Percentiles rank a stretch among this genome's conserved stretches.
phyloP scores from a whole-genome alignment of 2,888 invertebrate species.

The Argyresthia albistria region DNA sequence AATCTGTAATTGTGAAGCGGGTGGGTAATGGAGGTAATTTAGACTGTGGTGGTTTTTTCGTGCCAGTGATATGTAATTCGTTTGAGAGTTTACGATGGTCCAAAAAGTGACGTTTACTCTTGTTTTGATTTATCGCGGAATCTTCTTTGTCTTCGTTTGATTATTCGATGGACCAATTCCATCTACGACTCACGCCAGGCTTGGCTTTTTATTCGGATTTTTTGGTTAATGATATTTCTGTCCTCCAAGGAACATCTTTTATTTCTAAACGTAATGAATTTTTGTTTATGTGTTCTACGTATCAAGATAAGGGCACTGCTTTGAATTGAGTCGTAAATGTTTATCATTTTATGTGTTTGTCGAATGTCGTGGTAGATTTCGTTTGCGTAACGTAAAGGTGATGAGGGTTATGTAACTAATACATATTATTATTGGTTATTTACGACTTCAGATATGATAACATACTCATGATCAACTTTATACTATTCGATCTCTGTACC shows the following conservation, averaged over 20 bases:
- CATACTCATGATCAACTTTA: neutral
- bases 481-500: neutral
- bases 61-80: neutral
- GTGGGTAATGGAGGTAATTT: too few relatives aligned
- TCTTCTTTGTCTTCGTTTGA: conserved; percentile 33
- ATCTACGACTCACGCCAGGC: conserved; percentile 18
- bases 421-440: neutral
- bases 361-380: neutral
- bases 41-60: neutral
- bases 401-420: neutral
- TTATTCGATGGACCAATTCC: conserved; percentile 30
- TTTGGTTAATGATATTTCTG: conserved; percentile 24
- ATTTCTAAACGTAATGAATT: conserved; percentile 27
- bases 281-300: conserved; percentile 26
- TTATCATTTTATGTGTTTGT: neutral
- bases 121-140: conserved; percentile 40
- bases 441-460: neutral
- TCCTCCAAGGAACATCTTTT: conserved; percentile 20
- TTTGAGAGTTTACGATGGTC: conserved; percentile 36
- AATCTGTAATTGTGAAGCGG: too few relatives aligned
- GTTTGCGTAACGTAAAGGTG: too few relatives aligned
- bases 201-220: conserved; percentile 12
- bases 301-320: conserved; percentile 3
- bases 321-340: conserved; percentile 4
- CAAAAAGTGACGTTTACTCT: conserved; percentile 44